Evolutionary conservation across 2,888 invertebrate genomes (phyloP), one percentile per base, ranked within the genome.

Genomic region (Gymnocheta viridis): DNA sequence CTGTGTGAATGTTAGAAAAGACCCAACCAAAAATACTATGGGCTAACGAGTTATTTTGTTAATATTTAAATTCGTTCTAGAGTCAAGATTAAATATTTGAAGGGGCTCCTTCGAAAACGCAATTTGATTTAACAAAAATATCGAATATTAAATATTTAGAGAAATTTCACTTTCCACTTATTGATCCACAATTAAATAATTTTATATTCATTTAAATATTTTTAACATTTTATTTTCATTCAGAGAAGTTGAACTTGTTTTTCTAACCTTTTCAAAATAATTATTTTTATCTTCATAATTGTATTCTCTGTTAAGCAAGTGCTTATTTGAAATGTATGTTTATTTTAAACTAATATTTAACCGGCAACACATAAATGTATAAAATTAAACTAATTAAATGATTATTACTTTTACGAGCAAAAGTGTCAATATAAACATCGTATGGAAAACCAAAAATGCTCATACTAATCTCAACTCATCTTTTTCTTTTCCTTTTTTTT

Each of bases 381-480:
- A 10, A 51, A 64, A 64, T 77, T 72, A 32, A 58, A 82, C 49
- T 44, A 44, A 70, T 41, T 70, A 64, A 64, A 47, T 27, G 64
- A 49, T 70, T 77, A 76, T 70, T 58, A 76, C 70, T 76, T 82
- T 77, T 77, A 41, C 58, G 70, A 41, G 49, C 49, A 49, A 41
- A 66, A 58, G 76, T 77, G 76, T 70, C 58, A 64, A 44, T 38
- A 44, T 14, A 73, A 58, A 49, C 24, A 73, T 35, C 12, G n/a
- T 22, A 29, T 70, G 35, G 3, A 60, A 60, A 73, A 27, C n/a
- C 29, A 14, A 35, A 51, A 51, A 67, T 44, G 0, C 62, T 66
- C 67, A 4, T 38, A 10, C 24, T 17, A 10, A 0, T 2, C 35
- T n/a, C 27, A 9, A 44, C 10, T 12, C 12, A 12, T 17, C 44